Conservation (phyloP, 2,797 vertebrate species). For the Propithecus deckenii region DNA sequence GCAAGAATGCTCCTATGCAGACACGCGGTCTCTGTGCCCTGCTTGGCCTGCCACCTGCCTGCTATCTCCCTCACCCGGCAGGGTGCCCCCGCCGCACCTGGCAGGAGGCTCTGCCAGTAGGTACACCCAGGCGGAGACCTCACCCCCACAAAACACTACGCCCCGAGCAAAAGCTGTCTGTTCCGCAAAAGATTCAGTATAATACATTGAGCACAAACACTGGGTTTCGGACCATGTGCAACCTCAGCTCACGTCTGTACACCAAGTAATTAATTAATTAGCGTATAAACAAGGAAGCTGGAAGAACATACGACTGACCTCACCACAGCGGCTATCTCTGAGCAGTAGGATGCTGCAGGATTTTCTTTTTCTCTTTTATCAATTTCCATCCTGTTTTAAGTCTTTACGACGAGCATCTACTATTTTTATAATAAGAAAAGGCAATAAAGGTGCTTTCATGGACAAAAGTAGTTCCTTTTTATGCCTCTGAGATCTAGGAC, state of each 20-base stretch:
- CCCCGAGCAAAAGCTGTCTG: background rate
- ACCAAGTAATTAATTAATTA: rapidly evolving
- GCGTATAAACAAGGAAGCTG: rapidly evolving
- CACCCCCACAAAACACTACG: rapidly evolving
- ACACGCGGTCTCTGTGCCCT: rapidly evolving
- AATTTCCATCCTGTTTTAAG: background rate
- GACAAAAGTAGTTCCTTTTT: rapidly evolving
- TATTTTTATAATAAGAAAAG: background rate
- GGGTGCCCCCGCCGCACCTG: background rate
- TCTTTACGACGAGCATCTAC: rapidly evolving
- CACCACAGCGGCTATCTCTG: rapidly evolving
- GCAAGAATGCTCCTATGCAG: rapidly evolving
- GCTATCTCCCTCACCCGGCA: rapidly evolving
- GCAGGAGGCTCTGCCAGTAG: rapidly evolving
- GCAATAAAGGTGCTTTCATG: background rate
- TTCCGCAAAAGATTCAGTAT: background rate
- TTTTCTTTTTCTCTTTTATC: background rate
- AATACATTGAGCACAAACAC: background rate
- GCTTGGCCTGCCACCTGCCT: rapidly evolving
- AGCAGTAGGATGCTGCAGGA: rapidly evolving
- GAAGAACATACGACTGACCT: rapidly evolving
- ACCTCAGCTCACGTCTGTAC: rapidly evolving
- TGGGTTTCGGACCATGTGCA: background rate
- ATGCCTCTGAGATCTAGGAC: rapidly evolving
- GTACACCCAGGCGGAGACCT: rapidly evolving